Base-by-base conservation (phyloP, 2,888 invertebrate genomes). In the Drosophila maculinotata region DNA sequence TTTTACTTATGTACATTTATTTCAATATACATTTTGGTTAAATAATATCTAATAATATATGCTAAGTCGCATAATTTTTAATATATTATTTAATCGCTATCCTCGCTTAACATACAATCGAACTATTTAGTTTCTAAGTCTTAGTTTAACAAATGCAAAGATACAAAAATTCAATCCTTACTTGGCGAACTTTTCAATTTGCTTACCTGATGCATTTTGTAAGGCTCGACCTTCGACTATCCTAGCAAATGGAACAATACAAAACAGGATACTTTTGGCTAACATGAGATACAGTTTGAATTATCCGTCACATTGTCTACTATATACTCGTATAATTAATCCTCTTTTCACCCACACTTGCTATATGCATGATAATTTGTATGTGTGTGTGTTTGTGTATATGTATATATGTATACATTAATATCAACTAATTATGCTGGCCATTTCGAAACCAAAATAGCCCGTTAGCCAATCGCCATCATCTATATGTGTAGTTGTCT, bases 401-500 rank as follows among this genome's bases (percentile, higher is more conserved):
- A 53, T 26, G 33, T 20, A 26, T 35, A 12, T 25, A 25, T n/a
- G 35, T 8, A 14, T 17, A 12, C 25, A 20, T 12, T 23, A 30
- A 10, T 33, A 33, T 39, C 42, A 62, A 67, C 57, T 74, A 76
- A 74, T 74, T 72, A 77, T 58, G 51, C 10, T 52, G 41, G 31
- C 35, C 33, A 41, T 52, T 54, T 20, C 4, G 8, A 23, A 42
- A 25, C 39, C 26, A 23, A 36, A 45, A 49, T 41, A 72, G 36
- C n/a, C n/a, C 35, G 45, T 42, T 59, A 45, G 68, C 77, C 73
- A 74, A 74, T 74, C 53, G 69, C 48, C 39, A 54, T 4, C 47
- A 44, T 20, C 12, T 41, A 17, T 36, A 12, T n/a, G 12, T 25
- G 9, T 2, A n/a, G 38, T 28, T 67, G 28, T 58, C 74, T 45